Evolutionary conservation across 2,113 vertebrate genomes (phyloP), one percentile per base, ranked within the genome.

Genomic region (Lepidiolamprologus cunningtoni): DNA sequence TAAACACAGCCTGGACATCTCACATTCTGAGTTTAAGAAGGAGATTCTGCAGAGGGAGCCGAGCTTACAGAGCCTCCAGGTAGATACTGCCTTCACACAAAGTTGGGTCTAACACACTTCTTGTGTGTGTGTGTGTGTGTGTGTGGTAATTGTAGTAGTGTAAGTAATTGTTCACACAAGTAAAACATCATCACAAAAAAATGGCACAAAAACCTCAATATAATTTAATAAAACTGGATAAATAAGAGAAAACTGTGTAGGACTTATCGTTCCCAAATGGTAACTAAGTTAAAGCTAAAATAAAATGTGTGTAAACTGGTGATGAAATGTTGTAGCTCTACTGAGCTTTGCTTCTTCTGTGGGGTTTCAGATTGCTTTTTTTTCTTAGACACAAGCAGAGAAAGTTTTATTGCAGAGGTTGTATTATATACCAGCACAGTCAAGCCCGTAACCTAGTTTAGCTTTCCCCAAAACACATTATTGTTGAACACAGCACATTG

Each of bases 1-100:
- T 6, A 99, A 99, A 89, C 98, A 98, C 16, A 98, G 98, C 90
- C 95, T 99, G 92, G 98, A 99, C 83, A 96, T 98, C 89, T 97
- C 97, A 2, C 97, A 98, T 66, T 96, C 97, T 0, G 98, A 99
- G 23, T 98, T 99, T 40, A 99, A 98, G 95, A 99, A 99, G 94
- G 98, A 99, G 91, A 97, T 98, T 92, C 93, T 98, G 10, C 97
- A 98, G 88, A 91, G 98, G 28, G 98, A 98, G 76, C 96, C 97
- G 3, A 97, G 97, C 83, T 96, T 98, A 12, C 97, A 97, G 93
- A 97, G 97, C 91, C 94, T 98, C 1, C 97, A 98, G 94, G 93
- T 94, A 82, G 16, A 28, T 50, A 31, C 17, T 28, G 14, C 71
- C 42, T 78, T 4, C 42, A 78, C 71, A 31, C 23, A 28, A 73